Base-by-base conservation (phyloP, 2,888 invertebrate species). In the Gryllus longicercus region DNA sequence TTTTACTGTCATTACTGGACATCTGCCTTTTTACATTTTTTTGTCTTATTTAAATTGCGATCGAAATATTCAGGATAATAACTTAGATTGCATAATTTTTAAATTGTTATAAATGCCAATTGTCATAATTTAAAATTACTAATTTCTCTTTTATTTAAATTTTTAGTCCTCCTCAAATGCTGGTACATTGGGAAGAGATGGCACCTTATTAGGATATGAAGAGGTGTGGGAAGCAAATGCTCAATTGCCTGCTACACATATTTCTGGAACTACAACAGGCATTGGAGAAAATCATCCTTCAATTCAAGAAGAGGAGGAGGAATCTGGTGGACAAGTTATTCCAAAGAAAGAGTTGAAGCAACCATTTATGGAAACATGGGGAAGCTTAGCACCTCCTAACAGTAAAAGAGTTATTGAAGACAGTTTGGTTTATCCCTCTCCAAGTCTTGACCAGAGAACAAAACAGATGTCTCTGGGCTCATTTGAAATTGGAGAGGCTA, bases 221-320 rank as follows among this genome's bases (percentile, higher is more conserved):
- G 85, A 85, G 80, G 80, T 85, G 10, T 85, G 85, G 85, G 84
- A 84, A 80, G 82, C 83, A 50, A 84, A 85, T 82, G 81, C 82
- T 14, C 81, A 81, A 49, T 16, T 81, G 12, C 74, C n/a, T 3
- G 76, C 14, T 49, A 16, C 23, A 50, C n/a, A 74, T 79, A 21
- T 79, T 11, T 25, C 76, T 38, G 50, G 51, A 21, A 18, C 77
- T 11, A 25, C 80, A 50, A 63, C 50, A 25, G n/a, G 16, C 14
- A 21, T 23, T 75, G 23, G 25, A 25, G 81, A 78, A 12, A 74
- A 74, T 21, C 77, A 79, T 14, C 79, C 74, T 11, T 50, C 79
- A 16, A 77, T 81, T 23, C 51, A 80, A 50, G 77, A 79, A 38
- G 77, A 80, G 12, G n/a, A 63, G n/a, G n/a, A 63, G 16, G 38